Percentiles rank a stretch among this genome's conserved stretches.
These are phyloP conservation scores for Bos javanicus DNA, from an alignment of 2,113 vertebrate species.

Conservation along the genomic window DNA sequence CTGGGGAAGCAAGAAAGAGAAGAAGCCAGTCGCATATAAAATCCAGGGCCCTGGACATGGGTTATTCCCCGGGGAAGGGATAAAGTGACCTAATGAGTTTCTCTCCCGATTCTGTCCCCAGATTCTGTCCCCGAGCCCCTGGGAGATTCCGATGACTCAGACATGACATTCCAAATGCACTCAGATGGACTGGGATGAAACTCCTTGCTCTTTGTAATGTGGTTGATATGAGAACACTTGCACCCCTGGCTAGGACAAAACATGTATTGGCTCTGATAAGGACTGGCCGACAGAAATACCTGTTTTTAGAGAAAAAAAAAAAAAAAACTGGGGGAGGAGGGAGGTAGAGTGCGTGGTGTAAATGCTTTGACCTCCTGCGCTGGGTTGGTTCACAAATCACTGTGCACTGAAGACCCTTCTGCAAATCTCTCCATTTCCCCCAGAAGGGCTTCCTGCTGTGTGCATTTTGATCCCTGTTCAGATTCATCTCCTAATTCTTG, in stretches of 20 bases:
- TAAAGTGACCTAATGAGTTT: fast-evolving
- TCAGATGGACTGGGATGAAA: fast-evolving
- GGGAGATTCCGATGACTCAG: background rate
- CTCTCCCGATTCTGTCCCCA: fast-evolving
- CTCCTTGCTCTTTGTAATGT: background rate
- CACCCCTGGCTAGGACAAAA: background rate
- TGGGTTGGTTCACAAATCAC: background rate
- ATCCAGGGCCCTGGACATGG: background rate
- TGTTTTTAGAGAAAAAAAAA: background rate
- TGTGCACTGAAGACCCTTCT: background rate
- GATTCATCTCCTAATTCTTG: background rate
- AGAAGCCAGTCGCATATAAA: background rate
- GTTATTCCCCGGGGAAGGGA: background rate
- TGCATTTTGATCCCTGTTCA: background rate
- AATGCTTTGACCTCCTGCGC: background rate
- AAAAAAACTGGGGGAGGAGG: background rate
- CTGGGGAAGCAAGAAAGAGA: background rate
- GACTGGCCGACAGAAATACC: background rate
- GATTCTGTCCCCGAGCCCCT: background rate
- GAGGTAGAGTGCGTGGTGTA: fast-evolving
- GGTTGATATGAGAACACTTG: too few relatives aligned
- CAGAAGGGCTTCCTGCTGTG: background rate
- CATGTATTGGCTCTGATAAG: background rate
- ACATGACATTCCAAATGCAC: fast-evolving
- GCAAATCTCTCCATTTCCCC: background rate